phyloP scores from a whole-genome alignment of 2,888 invertebrate species.

The Apocheima hispidaria region DNA sequence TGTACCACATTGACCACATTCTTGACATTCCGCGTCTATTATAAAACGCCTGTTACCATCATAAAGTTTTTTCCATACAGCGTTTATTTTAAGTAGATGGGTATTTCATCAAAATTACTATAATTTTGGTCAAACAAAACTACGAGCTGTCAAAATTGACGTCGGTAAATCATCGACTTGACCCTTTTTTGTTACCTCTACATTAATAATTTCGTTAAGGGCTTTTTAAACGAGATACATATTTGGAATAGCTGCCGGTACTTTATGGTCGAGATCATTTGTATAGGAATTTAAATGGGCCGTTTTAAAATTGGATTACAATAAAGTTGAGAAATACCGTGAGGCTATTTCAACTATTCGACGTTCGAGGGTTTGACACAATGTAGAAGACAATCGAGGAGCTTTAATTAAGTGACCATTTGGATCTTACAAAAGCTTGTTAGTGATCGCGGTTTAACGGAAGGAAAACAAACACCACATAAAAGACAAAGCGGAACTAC shows the following conservation, averaged over 20 bases:
- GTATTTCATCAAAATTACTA: slow-evolving; percentile 83
- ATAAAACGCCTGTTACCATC: slow-evolving; percentile 65
- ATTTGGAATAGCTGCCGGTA: slow-evolving; percentile 79
- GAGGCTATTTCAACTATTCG: slow-evolving; percentile 53
- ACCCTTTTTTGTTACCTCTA: slow-evolving; percentile 76
- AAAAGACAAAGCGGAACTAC: slow-evolving; percentile 61
- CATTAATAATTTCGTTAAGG: slow-evolving; percentile 83
- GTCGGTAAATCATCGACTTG: slow-evolving; percentile 81
- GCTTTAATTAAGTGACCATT: slow-evolving; percentile 26
- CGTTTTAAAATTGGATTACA: slow-evolving; percentile 69
- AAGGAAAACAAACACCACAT: slow-evolving; percentile 36
- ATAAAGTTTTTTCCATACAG: slow-evolving; percentile 61
- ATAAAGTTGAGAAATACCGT: slow-evolving; percentile 56
- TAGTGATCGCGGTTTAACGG: slow-evolving; percentile 31
- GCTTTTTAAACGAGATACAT: slow-evolving; percentile 81
- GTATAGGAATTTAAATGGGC: slow-evolving; percentile 77
- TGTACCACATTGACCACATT: slow-evolving; percentile 58
- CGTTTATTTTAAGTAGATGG: slow-evolving; percentile 82
- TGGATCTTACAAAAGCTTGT: slow-evolving; percentile 32
- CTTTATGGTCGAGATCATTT: slow-evolving; percentile 75
- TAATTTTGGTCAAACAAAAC: slow-evolving; percentile 83
- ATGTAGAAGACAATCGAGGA: slow-evolving; percentile 28
- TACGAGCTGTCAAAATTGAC: slow-evolving; percentile 83
- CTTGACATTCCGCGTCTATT: slow-evolving; percentile 69
- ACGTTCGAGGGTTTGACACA: slow-evolving; percentile 34